Evolutionary conservation across 2,113 vertebrate genomes (phyloP).

Genomic region (Numida meleagris): DNA sequence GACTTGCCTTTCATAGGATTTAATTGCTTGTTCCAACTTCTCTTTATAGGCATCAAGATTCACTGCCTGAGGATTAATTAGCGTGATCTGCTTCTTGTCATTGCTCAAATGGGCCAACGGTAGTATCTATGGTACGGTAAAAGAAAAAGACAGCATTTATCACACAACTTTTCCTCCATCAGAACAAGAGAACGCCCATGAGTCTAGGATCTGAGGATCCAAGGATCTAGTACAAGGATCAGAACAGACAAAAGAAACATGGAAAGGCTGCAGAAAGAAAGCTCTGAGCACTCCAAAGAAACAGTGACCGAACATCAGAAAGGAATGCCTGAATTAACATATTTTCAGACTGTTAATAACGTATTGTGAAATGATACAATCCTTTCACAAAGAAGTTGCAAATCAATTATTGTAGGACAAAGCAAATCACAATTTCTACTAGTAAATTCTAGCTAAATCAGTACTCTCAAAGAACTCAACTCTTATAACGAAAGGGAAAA

Average conservation of each 20-base stretch:
- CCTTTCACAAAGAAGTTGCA: neutral
- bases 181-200: neutral
- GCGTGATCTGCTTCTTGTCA: slow-evolving; percentile 62
- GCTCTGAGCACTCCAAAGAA: neutral
- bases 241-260: neutral
- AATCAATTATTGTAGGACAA: neutral
- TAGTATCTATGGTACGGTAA: slow-evolving; percentile 66
- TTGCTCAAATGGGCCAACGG: slow-evolving; percentile 70
- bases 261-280: neutral
- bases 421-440: neutral
- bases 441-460: neutral
- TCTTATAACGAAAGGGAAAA: neutral
- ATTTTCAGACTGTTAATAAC: neutral
- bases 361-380: neutral
- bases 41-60: slow-evolving; percentile 79
- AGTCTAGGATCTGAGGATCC: no score
- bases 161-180: neutral
- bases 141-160: neutral
- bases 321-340: neutral
- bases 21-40: slow-evolving; percentile 78
- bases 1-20: slow-evolving; percentile 81
- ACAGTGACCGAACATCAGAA: neutral
- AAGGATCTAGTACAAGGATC: neutral
- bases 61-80: slow-evolving; percentile 81
- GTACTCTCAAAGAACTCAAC: neutral